Conservation (phyloP, 2,797 vertebrate species). For the Gymnodraco acuticeps region DNA sequence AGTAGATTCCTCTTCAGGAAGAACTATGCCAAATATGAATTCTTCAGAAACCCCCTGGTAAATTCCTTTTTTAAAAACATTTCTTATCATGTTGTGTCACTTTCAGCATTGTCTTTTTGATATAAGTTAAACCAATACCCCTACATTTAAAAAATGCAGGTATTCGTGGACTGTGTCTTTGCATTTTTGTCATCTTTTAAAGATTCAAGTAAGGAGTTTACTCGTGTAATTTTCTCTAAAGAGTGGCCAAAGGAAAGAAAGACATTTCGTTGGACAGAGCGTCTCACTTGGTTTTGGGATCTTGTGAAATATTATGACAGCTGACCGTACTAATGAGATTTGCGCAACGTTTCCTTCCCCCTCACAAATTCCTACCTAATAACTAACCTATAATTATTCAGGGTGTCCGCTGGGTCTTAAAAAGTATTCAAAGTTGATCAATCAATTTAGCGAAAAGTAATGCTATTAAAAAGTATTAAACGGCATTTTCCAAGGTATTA, state of each 20-base stretch:
- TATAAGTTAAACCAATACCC: constrained; percentile 12
- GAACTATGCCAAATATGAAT: constrained; percentile 99
- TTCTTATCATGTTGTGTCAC: constrained; percentile 12
- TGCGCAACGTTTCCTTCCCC: constrained; percentile 46
- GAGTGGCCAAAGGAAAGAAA: constrained; percentile 1
- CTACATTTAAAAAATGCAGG: neutral
- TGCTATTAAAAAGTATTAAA: too few relatives aligned
- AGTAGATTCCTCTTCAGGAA: constrained; percentile 98
- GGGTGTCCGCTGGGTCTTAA: too few relatives aligned
- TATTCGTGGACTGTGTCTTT: neutral
- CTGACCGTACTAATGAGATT: constrained; percentile 51
- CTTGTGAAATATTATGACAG: constrained; percentile 51
- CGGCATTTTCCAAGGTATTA: too few relatives aligned
- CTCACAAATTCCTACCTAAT: constrained; percentile 69
- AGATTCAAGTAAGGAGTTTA: neutral
- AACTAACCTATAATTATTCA: constrained; percentile 34
- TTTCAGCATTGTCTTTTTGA: constrained; percentile 16
- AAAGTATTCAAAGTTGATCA: too few relatives aligned
- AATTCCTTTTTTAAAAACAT: constrained; percentile 29
- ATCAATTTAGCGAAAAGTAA: too few relatives aligned
- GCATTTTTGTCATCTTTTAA: neutral
- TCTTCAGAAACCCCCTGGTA: constrained; percentile 97
- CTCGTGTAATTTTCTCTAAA: neutral
- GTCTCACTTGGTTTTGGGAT: constrained; percentile 2
- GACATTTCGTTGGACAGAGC: constrained; percentile 1